phyloP scores from a whole-genome alignment of 2,113 vertebrate species.

The Anolis carolinensis region DNA sequence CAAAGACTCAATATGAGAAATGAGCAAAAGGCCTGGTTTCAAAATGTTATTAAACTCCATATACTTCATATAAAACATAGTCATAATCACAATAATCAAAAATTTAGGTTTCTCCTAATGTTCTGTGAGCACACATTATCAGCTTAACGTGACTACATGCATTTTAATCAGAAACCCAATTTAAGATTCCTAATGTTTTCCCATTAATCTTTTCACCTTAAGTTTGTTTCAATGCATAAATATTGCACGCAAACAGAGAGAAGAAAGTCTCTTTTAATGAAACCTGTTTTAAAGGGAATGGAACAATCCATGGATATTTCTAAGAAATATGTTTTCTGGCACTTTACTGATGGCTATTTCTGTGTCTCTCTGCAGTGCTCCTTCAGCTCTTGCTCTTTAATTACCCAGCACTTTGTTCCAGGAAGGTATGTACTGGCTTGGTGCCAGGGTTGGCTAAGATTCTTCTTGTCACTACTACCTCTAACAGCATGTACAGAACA shows the following conservation, averaged over 20 bases:
- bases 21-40: background rate
- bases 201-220: constrained; percentile 22
- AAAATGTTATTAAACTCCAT: background rate
- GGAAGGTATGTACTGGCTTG: constrained; percentile 75
- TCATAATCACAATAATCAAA: background rate
- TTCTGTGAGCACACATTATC: background rate
- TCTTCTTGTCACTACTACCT: constrained; percentile 75
- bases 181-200: constrained; percentile 27
- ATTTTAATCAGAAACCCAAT: constrained; percentile 18
- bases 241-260: constrained; percentile 14
- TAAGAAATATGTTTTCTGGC: constrained; percentile 57
- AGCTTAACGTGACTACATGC: background rate
- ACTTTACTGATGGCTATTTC: constrained; percentile 67
- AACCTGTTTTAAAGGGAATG: constrained; percentile 42
- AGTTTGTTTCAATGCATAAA: constrained; percentile 35
- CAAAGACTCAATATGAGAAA: background rate
- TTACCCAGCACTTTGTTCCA: constrained; percentile 76
- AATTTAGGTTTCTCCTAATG: constrained; percentile 4
- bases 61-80: background rate
- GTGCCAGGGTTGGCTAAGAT: constrained; percentile 66
- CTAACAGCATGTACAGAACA: constrained; percentile 77
- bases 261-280: constrained; percentile 41
- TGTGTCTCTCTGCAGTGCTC: constrained; percentile 46
- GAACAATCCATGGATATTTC: constrained; percentile 29
- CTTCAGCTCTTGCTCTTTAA: constrained; percentile 65